Evolutionary conservation across 1,140 invertebrate genomes (phyloP).

Genomic region (Potamilus streckersoni): DNA sequence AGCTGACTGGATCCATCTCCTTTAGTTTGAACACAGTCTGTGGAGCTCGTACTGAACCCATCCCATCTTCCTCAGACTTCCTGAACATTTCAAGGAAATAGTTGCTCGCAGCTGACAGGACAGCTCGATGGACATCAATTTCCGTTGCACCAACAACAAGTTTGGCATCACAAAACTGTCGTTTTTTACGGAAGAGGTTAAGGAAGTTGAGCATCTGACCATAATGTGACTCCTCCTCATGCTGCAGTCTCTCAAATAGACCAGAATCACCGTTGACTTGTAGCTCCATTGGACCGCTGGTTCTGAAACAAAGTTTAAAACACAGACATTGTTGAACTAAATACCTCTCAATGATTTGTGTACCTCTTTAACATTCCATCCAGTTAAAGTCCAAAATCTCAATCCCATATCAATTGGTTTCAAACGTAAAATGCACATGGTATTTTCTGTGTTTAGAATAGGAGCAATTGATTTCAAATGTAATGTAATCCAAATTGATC

Average conservation of each 20-base stretch:
- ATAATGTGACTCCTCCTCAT: constrained; percentile 8
- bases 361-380: no score
- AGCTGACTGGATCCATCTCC: constrained; percentile 75
- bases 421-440: no score
- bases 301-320: no score
- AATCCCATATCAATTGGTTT: no score
- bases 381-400: no score
- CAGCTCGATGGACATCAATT: constrained; percentile 80
- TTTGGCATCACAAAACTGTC: constrained; percentile 83
- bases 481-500: no score
- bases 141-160: constrained; percentile 79
- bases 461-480: no score
- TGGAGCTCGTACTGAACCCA: neutral
- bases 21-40: constrained; percentile 65
- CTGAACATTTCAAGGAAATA: constrained; percentile 82
- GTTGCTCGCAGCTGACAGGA: constrained; percentile 80
- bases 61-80: constrained; percentile 34
- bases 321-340: no score
- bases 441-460: no score
- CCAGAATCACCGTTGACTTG: no score
- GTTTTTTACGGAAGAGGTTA: constrained; percentile 81
- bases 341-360: no score
- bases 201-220: constrained; percentile 15
- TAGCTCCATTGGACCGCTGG: no score
- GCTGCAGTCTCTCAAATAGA: neutral